Conservation (phyloP, 2,888 invertebrate genomes). For the Plebejus argus region DNA sequence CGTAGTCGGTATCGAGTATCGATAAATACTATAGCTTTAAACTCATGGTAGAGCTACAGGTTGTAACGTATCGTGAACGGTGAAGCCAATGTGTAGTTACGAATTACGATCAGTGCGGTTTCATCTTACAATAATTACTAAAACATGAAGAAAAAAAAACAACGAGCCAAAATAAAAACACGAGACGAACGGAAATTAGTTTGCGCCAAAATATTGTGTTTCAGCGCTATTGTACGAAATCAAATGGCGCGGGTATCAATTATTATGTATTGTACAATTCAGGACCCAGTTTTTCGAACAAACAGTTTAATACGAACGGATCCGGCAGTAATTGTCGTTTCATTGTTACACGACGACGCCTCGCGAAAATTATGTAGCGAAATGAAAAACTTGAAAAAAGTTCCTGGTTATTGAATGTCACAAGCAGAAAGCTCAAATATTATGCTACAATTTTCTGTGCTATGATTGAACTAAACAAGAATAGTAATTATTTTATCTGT, state of each 20-base stretch:
- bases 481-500: too few relatives aligned
- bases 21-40: too few relatives aligned
- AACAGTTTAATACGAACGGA: constrained; percentile 21
- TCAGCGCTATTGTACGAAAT: constrained; percentile 4
- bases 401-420: not conserved
- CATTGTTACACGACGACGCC: constrained; percentile 23
- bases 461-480: too few relatives aligned
- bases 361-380: constrained; percentile 23
- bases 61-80: too few relatives aligned
- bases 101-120: too few relatives aligned
- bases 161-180: not conserved
- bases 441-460: too few relatives aligned
- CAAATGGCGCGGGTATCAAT: constrained; percentile 24
- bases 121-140: too few relatives aligned
- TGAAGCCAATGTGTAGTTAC: too few relatives aligned
- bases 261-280: constrained; percentile 28
- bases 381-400: constrained; percentile 16
- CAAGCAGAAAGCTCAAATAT: not conserved
- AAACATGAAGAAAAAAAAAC: not conserved
- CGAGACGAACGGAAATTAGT: not conserved
- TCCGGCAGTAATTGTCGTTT: constrained; percentile 23
- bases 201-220: not conserved
- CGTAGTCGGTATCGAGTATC: too few relatives aligned
- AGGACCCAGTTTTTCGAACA: constrained; percentile 20
- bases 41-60: too few relatives aligned